A percentile compares a stretch with the other conserved stretches of the same genome.
Evolutionary conservation across 1,140 invertebrate genomes (phyloP).

Genomic region (Bathynomus jamesi): DNA sequence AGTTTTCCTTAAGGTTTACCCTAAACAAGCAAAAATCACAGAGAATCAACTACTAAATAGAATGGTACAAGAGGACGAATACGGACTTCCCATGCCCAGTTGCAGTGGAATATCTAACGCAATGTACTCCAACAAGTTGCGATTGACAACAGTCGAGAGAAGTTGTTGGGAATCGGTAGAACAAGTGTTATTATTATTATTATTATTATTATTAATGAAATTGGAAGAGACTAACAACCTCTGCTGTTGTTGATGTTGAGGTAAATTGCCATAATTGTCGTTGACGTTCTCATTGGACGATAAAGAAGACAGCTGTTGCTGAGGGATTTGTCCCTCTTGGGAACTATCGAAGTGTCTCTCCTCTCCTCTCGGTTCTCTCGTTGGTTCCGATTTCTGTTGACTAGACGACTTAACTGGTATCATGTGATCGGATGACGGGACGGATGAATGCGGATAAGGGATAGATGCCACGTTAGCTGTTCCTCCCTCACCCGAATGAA

Average conservation of each 20-base stretch:
- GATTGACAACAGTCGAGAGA: not conserved
- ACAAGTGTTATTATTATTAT: not conserved
- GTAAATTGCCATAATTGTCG: too few relatives aligned
- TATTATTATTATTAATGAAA: not conserved
- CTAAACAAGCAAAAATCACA: too few relatives aligned
- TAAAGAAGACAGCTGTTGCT: not conserved
- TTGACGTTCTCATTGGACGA: not conserved
- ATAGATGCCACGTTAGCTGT: not conserved
- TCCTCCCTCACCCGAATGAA: not conserved
- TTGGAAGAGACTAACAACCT: not conserved
- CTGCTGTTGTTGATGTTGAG: too few relatives aligned
- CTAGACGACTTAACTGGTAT: not conserved
- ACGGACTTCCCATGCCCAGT: constrained; percentile 31
- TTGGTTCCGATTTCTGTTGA: not conserved
- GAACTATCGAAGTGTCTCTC: not conserved
- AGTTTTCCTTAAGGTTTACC: too few relatives aligned
- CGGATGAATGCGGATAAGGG: not conserved
- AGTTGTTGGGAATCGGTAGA: not conserved
- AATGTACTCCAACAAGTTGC: constrained; percentile 16
- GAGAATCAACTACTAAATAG: constrained; percentile 23
- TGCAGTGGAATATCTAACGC: constrained; percentile 33
- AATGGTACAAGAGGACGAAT: constrained; percentile 30
- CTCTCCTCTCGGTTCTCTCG: not conserved
- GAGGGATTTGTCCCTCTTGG: not conserved
- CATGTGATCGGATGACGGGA: not conserved